Evolutionary conservation across 1,140 invertebrate species (phyloP).

Genomic region (Thrips palmi): DNA sequence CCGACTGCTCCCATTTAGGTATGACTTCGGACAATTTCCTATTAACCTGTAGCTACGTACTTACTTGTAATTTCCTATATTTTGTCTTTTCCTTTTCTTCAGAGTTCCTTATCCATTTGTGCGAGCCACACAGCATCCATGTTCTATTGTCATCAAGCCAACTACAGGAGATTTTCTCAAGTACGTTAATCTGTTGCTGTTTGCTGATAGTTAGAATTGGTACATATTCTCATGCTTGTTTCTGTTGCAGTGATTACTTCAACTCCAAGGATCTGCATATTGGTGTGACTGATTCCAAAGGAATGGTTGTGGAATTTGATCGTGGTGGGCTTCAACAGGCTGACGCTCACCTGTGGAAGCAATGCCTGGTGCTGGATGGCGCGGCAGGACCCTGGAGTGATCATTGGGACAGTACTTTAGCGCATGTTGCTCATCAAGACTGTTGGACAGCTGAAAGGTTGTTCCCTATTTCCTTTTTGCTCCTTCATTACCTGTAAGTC

Average conservation of each 20-base stretch:
- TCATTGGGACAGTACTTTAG: conserved; percentile 54
- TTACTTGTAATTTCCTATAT: not conserved
- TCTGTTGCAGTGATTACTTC: conserved; percentile 46
- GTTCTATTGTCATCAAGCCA: conserved; percentile 56
- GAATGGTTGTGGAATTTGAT: conserved; percentile 59
- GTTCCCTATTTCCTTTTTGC: not conserved
- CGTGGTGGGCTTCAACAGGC: conserved; percentile 39
- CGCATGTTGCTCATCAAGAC: conserved; percentile 38
- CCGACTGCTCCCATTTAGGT: conserved; percentile 51
- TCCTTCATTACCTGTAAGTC: not conserved
- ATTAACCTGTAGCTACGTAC: not conserved
- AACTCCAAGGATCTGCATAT: conserved; percentile 65
- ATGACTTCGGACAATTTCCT: conserved; percentile 16
- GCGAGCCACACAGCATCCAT: conserved; percentile 47
- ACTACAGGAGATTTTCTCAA: conserved; percentile 63
- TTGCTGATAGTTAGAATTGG: not conserved
- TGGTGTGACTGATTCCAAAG: conserved; percentile 54
- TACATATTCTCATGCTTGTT: not conserved
- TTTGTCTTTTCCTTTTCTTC: conserved; percentile 21
- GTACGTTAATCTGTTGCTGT: conserved; percentile 28
- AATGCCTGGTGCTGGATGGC: conserved; percentile 41
- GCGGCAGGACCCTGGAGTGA: conserved; percentile 44
- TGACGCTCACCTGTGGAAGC: conserved; percentile 35
- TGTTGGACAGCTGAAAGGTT: conserved; percentile 39
- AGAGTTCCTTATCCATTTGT: conserved; percentile 62